Evolutionary conservation across 1,140 invertebrate species (phyloP).

Genomic region (Orchestia grillus): DNA sequence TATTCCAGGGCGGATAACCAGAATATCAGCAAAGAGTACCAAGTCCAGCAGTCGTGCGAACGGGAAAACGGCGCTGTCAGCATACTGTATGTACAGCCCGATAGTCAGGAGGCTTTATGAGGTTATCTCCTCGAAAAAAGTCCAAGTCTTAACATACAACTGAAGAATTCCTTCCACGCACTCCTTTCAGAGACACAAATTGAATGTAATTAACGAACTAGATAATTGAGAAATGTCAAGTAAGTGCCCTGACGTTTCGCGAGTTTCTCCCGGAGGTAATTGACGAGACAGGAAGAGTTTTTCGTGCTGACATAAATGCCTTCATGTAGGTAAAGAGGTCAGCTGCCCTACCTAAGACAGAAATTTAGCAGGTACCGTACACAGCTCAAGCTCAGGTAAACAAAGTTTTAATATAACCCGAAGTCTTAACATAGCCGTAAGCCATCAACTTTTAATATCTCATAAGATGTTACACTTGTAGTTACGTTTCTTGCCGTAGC

Average conservation of each 20-base stretch:
- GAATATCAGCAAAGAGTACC: too few species aligned
- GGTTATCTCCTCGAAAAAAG: too few species aligned
- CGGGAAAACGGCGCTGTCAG: too few species aligned
- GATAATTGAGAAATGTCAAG: neutral
- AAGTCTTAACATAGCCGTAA: neutral
- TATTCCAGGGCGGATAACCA: too few species aligned
- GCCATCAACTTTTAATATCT: constrained; percentile 1
- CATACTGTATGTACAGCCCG: too few species aligned
- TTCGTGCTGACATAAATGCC: neutral
- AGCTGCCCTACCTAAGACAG: neutral
- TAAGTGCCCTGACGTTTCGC: neutral
- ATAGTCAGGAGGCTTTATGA: too few species aligned
- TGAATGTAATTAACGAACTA: neutral
- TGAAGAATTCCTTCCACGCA: too few species aligned
- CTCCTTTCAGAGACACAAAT: neutral
- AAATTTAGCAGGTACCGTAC: neutral
- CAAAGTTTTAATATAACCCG: neutral
- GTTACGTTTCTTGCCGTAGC: neutral
- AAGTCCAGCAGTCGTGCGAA: too few species aligned
- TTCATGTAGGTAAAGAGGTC: neutral
- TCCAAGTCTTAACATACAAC: too few species aligned
- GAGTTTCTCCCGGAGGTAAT: neutral
- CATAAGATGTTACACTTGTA: neutral
- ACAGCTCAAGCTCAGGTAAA: neutral
- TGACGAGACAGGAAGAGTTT: neutral